Base-by-base conservation (phyloP, 1,140 invertebrate species). In the Campoletis sonorensis region DNA sequence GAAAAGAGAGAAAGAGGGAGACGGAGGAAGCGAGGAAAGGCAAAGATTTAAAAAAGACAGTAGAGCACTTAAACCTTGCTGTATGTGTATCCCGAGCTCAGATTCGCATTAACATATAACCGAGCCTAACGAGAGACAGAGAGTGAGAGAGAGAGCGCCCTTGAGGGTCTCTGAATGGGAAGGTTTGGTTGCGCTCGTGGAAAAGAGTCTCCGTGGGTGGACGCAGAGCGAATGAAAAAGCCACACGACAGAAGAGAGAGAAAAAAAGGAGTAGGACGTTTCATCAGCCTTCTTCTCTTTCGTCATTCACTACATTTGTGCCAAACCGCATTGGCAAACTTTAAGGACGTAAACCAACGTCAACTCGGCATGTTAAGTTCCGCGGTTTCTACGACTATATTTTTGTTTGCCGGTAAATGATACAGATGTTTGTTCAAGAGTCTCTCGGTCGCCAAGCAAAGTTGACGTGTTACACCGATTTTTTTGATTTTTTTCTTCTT, bases 101-200 rank as follows among this genome's bases (percentile, higher is more conserved):
- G 83, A 79, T 82, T 86, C 85, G 85, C 85, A 88, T 88, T 88
- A 88, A 88, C 87, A 88, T 88, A 87, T 87, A 88, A 86, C 86
- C 84, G 81, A 81, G 85, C 85, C 85, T 88, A 88, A 88, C 87
- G 85, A 88, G 87, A 86, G 81, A 83, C 45, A 27, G 72, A 76
- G 40, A 45, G 40, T 4, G 40, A 45, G 40, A 45, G 40, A 45
- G 40, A 45, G 8, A 45, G 8, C 68, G 84, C 77, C 68, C 79
- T 51, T 58, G 67, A 82, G 61, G 72, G 72, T 75, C 72, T 75
- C 79, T 75, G 49, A 68, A 23, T 27, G 80, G 77, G 78, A 80
- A 61, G n/a, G 76, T 70, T 27, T 67, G 79, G 40, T 45, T 80
- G 70, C 76, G 75, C 64, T 67, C 64, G 1, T 30, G 64, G 27